Evolutionary conservation across 2,888 invertebrate species (phyloP), one percentile per base, ranked within the genome.

Genomic region (Hirtodrosophila trivittata): DNA sequence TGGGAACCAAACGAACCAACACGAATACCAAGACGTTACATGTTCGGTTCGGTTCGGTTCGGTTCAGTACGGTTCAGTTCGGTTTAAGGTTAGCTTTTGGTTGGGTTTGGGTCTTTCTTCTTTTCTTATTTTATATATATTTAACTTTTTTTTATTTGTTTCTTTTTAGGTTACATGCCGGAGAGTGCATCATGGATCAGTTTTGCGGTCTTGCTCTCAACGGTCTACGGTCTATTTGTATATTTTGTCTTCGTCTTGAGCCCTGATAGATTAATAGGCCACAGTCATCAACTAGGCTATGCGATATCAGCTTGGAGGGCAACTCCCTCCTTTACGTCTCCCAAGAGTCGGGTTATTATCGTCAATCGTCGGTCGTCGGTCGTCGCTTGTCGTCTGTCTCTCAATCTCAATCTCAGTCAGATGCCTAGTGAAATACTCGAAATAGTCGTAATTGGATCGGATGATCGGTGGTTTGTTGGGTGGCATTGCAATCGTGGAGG

Each of bases 191-290:
- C 50, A 51, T 70, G 65, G 52, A 25, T n/a, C n/a, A 68, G 70
- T 71, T 58, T 59, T 71, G 72, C 59, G 54, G 72, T 66, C 71
- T 25, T 14, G n/a, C n/a, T n/a, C n/a, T n/a, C n/a, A n/a, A n/a
- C 28, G 16, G 8, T 41, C 30, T 8, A 3, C 21, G 26, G 21
- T 21, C 21, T 39, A n/a, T n/a, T 13, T 41, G 3, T 21, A 10
- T 10, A 12, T 33, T 13, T 21, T 28, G 28, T 14, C 7, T 26
- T 13, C 45, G 57, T 69, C 66, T 73, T 58, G 45, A 57, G 52
- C 67, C 58, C 64, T 78, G 82, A 81, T 78, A 78, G 78, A 78
- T 78, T 84, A 78, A 84, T 84, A 75, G 85, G 85, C 85, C 75
- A 78, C 63, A 74, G 60, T 81, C 82, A 77, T 57, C 46, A 45